Percentiles rank a stretch among this genome's conserved stretches.
These are phyloP conservation scores for Drosophila testacea DNA, from an alignment of 2,888 invertebrate genomes.

Conservation along the genomic window DNA sequence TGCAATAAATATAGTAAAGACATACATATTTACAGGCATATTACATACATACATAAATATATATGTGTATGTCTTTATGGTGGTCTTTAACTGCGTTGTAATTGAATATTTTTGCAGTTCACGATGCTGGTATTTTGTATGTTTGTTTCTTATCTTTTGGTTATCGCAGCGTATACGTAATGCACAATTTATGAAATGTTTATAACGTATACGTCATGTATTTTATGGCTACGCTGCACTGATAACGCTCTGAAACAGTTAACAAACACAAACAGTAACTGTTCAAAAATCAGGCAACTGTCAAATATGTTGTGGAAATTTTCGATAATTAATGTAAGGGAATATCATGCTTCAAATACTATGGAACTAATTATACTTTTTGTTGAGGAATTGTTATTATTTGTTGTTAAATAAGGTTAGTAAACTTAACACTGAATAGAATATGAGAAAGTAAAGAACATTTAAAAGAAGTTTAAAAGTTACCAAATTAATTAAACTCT, in stretches of 20 bases:
- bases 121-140: slow-evolving; percentile 11
- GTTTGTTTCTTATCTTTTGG: slow-evolving; percentile 19
- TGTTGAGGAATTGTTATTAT: too few relatives aligned
- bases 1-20: background rate
- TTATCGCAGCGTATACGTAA: slow-evolving; percentile 63
- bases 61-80: slow-evolving; percentile 4
- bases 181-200: slow-evolving; percentile 34
- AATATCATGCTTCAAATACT: background rate
- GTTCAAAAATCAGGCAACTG: background rate
- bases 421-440: too few relatives aligned
- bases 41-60: background rate
- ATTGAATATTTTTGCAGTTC: slow-evolving; percentile 11
- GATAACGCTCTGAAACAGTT: slow-evolving; percentile 15
- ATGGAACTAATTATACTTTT: background rate
- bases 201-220: slow-evolving; percentile 62
- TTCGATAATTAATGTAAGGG: background rate
- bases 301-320: background rate
- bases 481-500: too few relatives aligned
- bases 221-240: slow-evolving; percentile 11
- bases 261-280: slow-evolving; percentile 10
- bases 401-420: too few relatives aligned
- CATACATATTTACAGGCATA: background rate
- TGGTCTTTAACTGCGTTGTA: slow-evolving; percentile 31
- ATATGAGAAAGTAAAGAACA: too few relatives aligned
- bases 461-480: too few relatives aligned